These are phyloP conservation scores for Bradysia coprophila DNA, from an alignment of 1,140 invertebrate genomes.

Conservation along the genomic window DNA sequence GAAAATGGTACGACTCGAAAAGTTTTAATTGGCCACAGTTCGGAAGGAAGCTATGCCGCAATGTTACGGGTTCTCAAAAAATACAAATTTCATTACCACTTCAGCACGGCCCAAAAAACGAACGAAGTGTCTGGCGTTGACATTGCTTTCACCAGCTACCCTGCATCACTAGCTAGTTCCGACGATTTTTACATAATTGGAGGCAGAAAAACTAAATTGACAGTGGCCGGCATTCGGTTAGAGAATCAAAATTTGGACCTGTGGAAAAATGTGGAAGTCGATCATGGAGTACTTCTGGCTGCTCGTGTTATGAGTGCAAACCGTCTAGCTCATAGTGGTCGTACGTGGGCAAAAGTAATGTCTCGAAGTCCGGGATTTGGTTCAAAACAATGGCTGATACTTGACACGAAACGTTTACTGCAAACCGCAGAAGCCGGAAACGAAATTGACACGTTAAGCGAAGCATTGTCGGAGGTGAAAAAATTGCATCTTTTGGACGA, in stretches of 20 bases:
- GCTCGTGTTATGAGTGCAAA: slow-evolving; percentile 74
- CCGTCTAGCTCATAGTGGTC: slow-evolving; percentile 48
- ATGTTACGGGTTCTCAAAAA: slow-evolving; percentile 83
- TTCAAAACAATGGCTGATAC: slow-evolving; percentile 75
- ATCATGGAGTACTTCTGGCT: slow-evolving; percentile 49
- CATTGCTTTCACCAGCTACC: slow-evolving; percentile 73
- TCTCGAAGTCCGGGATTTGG: slow-evolving; percentile 59
- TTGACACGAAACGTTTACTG: slow-evolving; percentile 37
- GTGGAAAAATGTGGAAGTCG: slow-evolving; percentile 29
- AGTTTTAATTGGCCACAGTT: slow-evolving; percentile 29
- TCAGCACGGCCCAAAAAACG: slow-evolving; percentile 30
- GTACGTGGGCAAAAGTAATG: slow-evolving; percentile 47
- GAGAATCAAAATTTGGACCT: slow-evolving; percentile 31
- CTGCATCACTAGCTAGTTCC: slow-evolving; percentile 65
- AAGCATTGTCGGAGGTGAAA: slow-evolving; percentile 14
- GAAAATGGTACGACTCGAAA: slow-evolving; percentile 20
- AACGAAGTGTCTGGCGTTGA: slow-evolving; percentile 43
- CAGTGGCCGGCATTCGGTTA: slow-evolving; percentile 35
- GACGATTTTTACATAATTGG: slow-evolving; percentile 68
- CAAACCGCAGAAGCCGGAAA: slow-evolving; percentile 6
- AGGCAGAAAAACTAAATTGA: slow-evolving; percentile 30
- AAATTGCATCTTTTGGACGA: too few species aligned
- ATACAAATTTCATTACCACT: slow-evolving; percentile 67
- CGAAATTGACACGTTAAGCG: slow-evolving; percentile 6
- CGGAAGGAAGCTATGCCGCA: slow-evolving; percentile 46